Evolutionary conservation across 2,113 vertebrate species (phyloP), one percentile per base, ranked within the genome.

Genomic region (Calypte anna): DNA sequence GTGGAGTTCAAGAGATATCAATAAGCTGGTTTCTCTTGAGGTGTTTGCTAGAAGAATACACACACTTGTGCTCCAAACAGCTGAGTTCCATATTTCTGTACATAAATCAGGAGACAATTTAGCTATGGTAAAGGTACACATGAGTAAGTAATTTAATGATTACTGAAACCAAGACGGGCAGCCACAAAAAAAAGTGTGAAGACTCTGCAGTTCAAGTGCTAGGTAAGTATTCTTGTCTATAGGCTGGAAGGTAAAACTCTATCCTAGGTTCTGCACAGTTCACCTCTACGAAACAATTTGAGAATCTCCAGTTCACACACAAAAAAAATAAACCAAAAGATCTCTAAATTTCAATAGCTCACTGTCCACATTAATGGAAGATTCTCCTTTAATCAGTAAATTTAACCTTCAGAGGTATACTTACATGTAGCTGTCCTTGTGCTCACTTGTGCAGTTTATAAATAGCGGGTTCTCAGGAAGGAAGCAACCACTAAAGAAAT

Each of bases 401-500:
- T 23, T 81, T 48, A 93, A 61, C 15, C 14, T 67, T 61, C 33
- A 63, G 43, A 69, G 48, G 12, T 50, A 20, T 86, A 97, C 98
- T 97, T 76, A 98, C 98, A 74, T 1, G 0, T 51, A 46, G 55
- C 9, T 82, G 51, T 78, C 38, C 58, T 73, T 94, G 23, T 55
- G 90, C 28, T 90, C 82, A 48, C 62, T 28, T 6, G 93, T 97
- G 64, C 98, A 98, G 2, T 95, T 30, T 61, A 98, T 98, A 82
- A 98, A 98, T 64, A 98, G 93, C 44, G 98, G 98, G 73, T 98
- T 98, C 88, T 98, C 98, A 10, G 98, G 98, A 14, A 98, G 92
- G 72, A 55, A 85, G 30, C 98, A 98, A 70, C 81, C 96, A 83
- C 98, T 98, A 50, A 81, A 81, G 58, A 95, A 96, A 84, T 2